These are phyloP conservation scores for Onthophagus sagittarius DNA, from an alignment of 2,888 invertebrate genomes.

Conservation along the genomic window DNA sequence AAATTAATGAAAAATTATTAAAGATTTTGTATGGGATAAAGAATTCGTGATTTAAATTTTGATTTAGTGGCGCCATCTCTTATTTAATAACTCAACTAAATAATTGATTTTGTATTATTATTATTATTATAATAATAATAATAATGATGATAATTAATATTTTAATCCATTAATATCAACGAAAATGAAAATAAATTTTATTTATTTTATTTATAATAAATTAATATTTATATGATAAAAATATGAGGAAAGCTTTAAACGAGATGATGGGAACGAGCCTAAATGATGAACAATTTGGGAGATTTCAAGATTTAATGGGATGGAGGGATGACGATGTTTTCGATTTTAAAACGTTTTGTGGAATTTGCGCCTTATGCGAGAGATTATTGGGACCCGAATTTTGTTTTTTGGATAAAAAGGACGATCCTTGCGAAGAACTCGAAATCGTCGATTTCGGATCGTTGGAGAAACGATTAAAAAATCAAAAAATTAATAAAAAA, in stretches of 20 bases:
- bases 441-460: conserved; percentile 68
- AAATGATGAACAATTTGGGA: conserved; percentile 49
- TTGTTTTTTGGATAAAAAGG: conserved; percentile 50
- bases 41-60: conserved; percentile 31
- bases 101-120: no score
- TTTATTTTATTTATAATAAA: no score
- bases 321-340: conserved; percentile 54
- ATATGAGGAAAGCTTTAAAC: conserved; percentile 49
- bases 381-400: conserved; percentile 58
- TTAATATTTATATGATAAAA: conserved; percentile 37
- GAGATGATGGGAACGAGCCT: conserved; percentile 65
- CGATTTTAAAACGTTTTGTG: conserved; percentile 75
- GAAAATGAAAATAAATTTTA: no score
- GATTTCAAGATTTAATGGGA: conserved; percentile 52
- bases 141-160: no score
- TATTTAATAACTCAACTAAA: no score
- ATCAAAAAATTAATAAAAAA: conserved; percentile 50
- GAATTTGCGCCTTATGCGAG: conserved; percentile 73
- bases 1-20: conserved; percentile 50
- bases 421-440: conserved; percentile 69
- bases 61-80: no score
- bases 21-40: conserved; percentile 52
- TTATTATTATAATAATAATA: no score
- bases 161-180: no score
- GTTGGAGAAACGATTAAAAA: conserved; percentile 56